Conservation (phyloP, 2,797 vertebrate genomes). For the Hippoglossus hippoglossus region DNA sequence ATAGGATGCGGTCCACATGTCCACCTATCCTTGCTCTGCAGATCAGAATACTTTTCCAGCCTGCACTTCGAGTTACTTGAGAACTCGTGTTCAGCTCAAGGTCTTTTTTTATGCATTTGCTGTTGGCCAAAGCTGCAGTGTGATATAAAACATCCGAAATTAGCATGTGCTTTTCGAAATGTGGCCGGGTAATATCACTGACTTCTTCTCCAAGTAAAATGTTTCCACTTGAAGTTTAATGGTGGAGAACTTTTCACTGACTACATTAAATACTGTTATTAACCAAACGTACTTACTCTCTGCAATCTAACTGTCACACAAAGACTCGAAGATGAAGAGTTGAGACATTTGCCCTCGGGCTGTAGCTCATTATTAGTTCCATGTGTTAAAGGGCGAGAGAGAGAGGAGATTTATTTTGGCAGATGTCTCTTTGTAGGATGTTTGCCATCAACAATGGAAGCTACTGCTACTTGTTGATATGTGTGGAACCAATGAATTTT, state of each 20-base stretch:
- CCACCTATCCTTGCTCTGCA: neutral
- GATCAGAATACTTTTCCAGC: neutral
- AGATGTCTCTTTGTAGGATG: neutral
- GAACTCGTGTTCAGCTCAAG: conserved; percentile 11
- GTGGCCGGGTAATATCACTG: neutral
- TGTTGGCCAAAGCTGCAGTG: conserved; percentile 26
- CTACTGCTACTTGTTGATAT: conserved; percentile 17
- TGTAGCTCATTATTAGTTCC: conserved; percentile 10
- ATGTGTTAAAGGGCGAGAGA: conserved; percentile 7
- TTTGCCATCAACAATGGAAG: conserved; percentile 11
- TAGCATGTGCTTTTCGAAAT: conserved; percentile 11
- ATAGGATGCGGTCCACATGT: conserved; percentile 9
- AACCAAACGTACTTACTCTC: neutral
- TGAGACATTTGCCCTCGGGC: neutral
- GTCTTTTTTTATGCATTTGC: conserved; percentile 4
- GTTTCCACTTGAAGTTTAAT: neutral
- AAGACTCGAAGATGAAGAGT: conserved; percentile 4
- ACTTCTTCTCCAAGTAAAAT: conserved; percentile 34
- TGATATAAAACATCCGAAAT: conserved; percentile 21
- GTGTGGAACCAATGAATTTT: neutral
- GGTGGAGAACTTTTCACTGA: neutral
- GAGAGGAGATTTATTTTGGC: conserved; percentile 15
- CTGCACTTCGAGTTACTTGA: conserved; percentile 3
- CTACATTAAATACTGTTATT: neutral
- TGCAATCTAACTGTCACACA: neutral